A percentile compares a stretch with the other conserved stretches of the same genome.
These are phyloP conservation scores for Silurus lanzhouensis DNA, from an alignment of 2,797 vertebrate genomes.

Conservation along the genomic window DNA sequence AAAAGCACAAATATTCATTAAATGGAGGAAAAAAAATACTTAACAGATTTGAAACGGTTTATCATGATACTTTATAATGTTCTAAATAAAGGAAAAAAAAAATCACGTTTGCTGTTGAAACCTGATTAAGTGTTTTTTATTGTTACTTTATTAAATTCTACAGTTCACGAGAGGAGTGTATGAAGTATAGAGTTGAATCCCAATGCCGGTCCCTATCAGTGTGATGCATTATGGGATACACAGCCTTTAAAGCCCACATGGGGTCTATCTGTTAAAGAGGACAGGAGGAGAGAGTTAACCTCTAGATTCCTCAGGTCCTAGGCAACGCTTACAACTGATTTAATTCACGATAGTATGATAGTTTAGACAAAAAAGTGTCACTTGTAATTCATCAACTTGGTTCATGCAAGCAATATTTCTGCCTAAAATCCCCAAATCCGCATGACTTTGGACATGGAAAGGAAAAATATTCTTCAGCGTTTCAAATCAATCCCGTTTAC, in stretches of 20 bases:
- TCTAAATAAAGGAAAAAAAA: too few species aligned
- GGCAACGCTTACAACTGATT: neutral
- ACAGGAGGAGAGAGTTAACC: neutral
- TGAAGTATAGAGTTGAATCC: neutral
- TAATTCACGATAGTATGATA: neutral
- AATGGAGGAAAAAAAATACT: neutral
- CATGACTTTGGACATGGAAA: neutral
- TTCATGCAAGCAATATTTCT: conserved; percentile 34
- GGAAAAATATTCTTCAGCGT: neutral
- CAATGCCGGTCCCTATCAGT: neutral
- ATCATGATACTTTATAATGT: too few species aligned
- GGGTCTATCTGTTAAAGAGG: neutral
- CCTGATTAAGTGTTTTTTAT: neutral
- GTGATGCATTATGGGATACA: neutral
- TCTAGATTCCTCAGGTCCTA: neutral
- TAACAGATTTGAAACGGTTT: neutral
- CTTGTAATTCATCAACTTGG: neutral
- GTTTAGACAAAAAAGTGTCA: conserved; percentile 1
- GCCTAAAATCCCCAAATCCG: conserved; percentile 31
- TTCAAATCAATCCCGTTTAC: neutral
- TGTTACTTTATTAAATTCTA: neutral
- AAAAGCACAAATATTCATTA: conserved; percentile 6
- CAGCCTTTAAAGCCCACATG: neutral
- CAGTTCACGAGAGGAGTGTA: neutral
- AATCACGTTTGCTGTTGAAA: neutral